Conservation (phyloP, 2,113 vertebrate genomes). For the Panthera uncia region DNA sequence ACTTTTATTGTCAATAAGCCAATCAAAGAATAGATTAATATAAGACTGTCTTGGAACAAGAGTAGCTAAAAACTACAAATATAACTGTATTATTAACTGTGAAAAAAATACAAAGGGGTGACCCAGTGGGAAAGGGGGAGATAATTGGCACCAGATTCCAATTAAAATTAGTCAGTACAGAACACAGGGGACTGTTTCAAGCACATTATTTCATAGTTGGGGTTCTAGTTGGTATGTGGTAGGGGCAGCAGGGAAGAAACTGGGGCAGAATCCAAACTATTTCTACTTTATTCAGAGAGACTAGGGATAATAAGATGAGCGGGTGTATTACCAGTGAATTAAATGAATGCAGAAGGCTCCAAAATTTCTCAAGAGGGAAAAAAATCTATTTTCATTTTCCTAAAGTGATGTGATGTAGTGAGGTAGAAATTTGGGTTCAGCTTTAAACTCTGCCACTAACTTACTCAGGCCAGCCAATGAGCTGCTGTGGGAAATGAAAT, state of each 20-base stretch:
- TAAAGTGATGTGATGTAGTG: neutral
- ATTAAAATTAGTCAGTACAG: conserved; percentile 62
- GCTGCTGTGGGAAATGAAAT: neutral
- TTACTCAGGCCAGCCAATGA: neutral
- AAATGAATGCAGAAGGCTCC: neutral
- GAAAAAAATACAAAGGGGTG: conserved; percentile 42
- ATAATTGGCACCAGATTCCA: conserved; percentile 57
- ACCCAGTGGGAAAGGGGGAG: conserved; percentile 21
- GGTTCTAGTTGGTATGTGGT: neutral
- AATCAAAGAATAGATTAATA: neutral
- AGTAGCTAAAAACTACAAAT: conserved; percentile 31
- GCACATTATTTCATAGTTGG: conserved; percentile 60
- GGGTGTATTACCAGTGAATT: neutral
- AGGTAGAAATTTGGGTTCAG: neutral
- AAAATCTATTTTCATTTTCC: neutral
- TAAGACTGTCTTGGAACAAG: neutral
- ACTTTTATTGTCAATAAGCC: conserved; percentile 22
- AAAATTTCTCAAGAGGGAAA: neutral
- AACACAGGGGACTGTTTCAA: conserved; percentile 25
- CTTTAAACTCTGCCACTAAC: neutral
- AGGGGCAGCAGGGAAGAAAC: neutral
- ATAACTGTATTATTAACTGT: conserved; percentile 21
- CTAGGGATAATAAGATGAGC: neutral
- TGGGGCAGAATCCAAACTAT: conserved; percentile 44
- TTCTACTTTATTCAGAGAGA: neutral